Evolutionary conservation across 2,113 vertebrate genomes (phyloP).

Genomic region (Leptobrachium ailaonicum): DNA sequence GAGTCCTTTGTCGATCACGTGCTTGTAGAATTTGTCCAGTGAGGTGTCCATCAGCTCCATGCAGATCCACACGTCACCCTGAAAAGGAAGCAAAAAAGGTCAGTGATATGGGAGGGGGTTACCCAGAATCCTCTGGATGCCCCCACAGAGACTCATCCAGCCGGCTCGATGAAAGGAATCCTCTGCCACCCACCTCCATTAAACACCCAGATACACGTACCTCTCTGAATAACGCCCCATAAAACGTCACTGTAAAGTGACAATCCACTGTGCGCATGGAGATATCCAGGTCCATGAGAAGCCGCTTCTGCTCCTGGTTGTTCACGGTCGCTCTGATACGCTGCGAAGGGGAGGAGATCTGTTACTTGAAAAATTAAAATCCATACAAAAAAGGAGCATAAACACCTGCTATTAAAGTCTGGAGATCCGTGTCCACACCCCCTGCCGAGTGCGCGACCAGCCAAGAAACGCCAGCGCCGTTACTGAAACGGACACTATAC

Average conservation of each 20-base stretch:
- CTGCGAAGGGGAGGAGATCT: conserved; percentile 57
- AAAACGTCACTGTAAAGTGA: conserved; percentile 92
- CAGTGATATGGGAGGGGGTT: too few species aligned
- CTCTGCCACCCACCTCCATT: too few species aligned
- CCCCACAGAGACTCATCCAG: too few species aligned
- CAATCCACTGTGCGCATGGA: conserved; percentile 97
- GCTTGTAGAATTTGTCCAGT: conserved; percentile 96
- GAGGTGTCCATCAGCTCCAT: conserved; percentile 99
- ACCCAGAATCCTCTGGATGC: too few species aligned
- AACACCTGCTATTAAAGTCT: too few species aligned
- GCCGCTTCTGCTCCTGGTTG: conserved; percentile 93
- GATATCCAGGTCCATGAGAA: conserved; percentile 94
- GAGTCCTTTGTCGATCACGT: conserved; percentile 89
- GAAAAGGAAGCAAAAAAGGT: neutral
- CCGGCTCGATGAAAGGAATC: too few species aligned
- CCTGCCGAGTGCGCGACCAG: too few species aligned
- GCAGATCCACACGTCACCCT: conserved; percentile 98
- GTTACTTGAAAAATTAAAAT: too few species aligned
- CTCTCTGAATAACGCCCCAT: conserved; percentile 93
- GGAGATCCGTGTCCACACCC: too few species aligned
- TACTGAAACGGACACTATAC: too few species aligned
- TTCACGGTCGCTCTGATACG: conserved; percentile 93
- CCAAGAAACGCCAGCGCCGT: too few species aligned
- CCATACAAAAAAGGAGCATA: too few species aligned
- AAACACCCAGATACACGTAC: conserved; percentile 59